Evolutionary conservation across 2,888 invertebrate species (phyloP).

Genomic region (Anthophora plumipes): DNA sequence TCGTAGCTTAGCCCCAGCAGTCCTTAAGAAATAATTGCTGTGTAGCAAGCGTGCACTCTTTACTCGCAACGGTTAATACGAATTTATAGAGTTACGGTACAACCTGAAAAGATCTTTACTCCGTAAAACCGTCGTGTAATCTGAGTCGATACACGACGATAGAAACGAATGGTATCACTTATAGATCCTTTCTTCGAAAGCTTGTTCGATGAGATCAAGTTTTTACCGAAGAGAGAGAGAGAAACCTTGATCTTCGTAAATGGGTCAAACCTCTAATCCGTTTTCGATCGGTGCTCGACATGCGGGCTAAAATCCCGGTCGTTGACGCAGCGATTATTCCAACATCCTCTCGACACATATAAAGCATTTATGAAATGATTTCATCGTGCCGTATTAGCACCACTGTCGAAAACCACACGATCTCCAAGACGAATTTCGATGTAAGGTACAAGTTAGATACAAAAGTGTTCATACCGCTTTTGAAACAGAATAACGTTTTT

Average conservation of each 20-base stretch:
- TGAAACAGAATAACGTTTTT: too few relatives aligned
- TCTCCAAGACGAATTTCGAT: neutral
- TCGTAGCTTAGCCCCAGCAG: constrained; percentile 11
- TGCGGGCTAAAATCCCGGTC: constrained; percentile 4
- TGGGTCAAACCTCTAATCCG: constrained; percentile 21
- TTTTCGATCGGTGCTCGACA: constrained; percentile 27
- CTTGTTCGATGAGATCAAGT: neutral
- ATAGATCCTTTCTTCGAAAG: neutral
- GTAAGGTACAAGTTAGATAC: too few relatives aligned
- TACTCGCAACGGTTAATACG: neutral
- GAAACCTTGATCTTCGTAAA: constrained; percentile 30
- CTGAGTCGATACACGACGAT: neutral
- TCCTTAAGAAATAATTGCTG: constrained; percentile 46
- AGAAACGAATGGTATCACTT: neutral
- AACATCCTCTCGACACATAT: constrained; percentile 24
- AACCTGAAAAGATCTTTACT: neutral
- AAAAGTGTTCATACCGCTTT: too few relatives aligned
- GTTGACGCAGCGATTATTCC: constrained; percentile 56
- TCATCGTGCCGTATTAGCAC: neutral
- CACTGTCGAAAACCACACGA: neutral
- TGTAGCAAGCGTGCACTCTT: neutral
- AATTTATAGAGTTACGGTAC: neutral
- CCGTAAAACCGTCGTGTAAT: too few relatives aligned
- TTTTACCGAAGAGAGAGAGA: neutral
- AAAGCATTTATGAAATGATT: constrained; percentile 38